Percentiles rank a stretch among this genome's conserved stretches.
Conservation (phyloP, 2,797 vertebrate genomes). For the Brachymystax lenok region DNA sequence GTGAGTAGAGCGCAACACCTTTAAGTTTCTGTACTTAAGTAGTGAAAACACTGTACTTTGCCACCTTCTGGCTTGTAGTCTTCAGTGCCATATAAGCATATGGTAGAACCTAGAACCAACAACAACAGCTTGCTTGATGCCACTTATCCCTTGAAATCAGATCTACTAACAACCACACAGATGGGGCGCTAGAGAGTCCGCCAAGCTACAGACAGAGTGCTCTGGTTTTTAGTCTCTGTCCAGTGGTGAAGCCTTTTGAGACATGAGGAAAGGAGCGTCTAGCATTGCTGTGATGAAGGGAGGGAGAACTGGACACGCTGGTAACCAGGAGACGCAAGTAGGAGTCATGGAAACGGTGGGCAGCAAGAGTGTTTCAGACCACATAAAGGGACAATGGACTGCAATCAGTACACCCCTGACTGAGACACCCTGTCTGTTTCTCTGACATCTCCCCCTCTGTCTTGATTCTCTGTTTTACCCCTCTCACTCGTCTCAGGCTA, state of each 20-base stretch:
- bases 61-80: background rate
- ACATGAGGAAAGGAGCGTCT: background rate
- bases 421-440: background rate
- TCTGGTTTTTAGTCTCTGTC: background rate
- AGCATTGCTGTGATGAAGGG: background rate
- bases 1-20: constrained; percentile 63
- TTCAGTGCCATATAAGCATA: background rate
- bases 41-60: background rate
- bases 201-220: background rate
- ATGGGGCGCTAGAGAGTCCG: too few relatives aligned
- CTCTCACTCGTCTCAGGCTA: background rate
- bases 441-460: background rate
- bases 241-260: background rate
- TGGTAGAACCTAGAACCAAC: background rate
- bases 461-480: background rate
- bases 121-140: background rate
- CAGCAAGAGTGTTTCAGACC: background rate
- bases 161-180: background rate
- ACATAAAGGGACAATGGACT: background rate
- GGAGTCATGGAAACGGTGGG: constrained; percentile 48
- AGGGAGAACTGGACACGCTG: constrained; percentile 1
- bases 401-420: too few relatives aligned
- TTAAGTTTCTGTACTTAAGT: background rate
- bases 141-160: background rate
- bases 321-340: constrained; percentile 42